A percentile compares a stretch with the other conserved stretches of the same genome.
phyloP scores from a whole-genome alignment of 2,113 vertebrate genomes.

The Falco punctatus region DNA sequence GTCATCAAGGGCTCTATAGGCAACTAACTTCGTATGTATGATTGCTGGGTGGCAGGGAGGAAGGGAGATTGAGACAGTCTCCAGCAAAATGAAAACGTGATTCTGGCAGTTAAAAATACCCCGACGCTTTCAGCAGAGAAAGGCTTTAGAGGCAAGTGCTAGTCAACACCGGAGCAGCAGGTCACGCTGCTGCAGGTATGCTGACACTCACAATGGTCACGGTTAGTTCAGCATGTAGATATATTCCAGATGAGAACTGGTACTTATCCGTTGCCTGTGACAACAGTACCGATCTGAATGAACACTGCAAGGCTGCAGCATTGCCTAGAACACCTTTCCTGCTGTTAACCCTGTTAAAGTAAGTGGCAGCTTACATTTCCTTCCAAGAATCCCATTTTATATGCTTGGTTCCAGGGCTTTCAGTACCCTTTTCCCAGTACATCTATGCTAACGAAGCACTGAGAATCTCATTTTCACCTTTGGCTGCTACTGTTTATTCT shows the following conservation, averaged over 20 bases:
- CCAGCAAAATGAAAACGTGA: background rate
- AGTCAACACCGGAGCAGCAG: background rate
- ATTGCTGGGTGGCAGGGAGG: background rate
- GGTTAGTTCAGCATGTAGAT: background rate
- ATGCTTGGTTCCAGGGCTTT: background rate
- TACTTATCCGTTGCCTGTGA: background rate
- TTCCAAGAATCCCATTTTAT: background rate
- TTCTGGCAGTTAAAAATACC: background rate
- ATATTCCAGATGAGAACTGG: background rate
- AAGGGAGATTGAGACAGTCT: background rate
- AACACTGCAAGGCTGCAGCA: background rate
- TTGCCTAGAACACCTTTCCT: background rate
- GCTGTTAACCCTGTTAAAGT: background rate
- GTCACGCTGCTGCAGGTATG: background rate
- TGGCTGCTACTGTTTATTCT: background rate
- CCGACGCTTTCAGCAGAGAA: background rate
- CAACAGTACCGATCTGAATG: background rate
- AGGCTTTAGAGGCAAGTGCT: background rate
- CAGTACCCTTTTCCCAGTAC: background rate
- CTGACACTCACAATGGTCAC: fast-evolving
- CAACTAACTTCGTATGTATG: background rate
- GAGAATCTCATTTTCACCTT: background rate
- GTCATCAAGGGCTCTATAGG: background rate
- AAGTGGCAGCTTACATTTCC: background rate
- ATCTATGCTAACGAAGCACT: background rate